A percentile compares a stretch with the other conserved stretches of the same genome.
Conservation (phyloP, 2,797 vertebrate genomes). For the Trichosurus vulpecula region DNA sequence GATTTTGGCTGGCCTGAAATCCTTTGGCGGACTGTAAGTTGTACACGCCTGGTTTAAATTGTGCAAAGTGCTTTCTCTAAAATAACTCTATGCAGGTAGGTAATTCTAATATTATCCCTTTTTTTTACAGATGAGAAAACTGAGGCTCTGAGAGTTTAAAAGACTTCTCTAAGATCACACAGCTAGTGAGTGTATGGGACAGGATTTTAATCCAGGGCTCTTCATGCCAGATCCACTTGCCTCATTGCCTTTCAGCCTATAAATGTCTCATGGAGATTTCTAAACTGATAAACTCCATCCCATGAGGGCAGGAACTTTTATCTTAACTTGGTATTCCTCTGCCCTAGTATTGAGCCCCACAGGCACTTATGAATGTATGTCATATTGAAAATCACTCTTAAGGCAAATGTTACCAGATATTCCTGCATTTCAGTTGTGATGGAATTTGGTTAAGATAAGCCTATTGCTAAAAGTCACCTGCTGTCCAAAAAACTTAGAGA, state of each 20-base stretch:
- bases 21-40: too few relatives aligned
- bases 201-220: not conserved
- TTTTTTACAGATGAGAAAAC: conserved; percentile 54
- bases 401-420: not conserved
- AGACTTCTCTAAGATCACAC: not conserved
- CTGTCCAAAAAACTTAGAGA: not conserved
- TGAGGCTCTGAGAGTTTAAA: conserved; percentile 36
- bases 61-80: not conserved
- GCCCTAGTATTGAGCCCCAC: not conserved
- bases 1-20: too few relatives aligned
- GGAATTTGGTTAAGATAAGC: not conserved
- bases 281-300: not conserved
- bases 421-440: not conserved
- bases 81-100: not conserved
- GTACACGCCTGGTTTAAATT: not conserved
- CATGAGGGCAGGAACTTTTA: not conserved
- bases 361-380: not conserved
- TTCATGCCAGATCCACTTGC: not conserved
- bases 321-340: not conserved
- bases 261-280: conserved; percentile 22
- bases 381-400: not conserved
- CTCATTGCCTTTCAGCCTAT: not conserved
- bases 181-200: conserved; percentile 21
- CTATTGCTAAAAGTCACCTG: not conserved
- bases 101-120: not conserved